Base-by-base conservation (phyloP, 1,140 invertebrate species). In the Drosophila willistoni region DNA sequence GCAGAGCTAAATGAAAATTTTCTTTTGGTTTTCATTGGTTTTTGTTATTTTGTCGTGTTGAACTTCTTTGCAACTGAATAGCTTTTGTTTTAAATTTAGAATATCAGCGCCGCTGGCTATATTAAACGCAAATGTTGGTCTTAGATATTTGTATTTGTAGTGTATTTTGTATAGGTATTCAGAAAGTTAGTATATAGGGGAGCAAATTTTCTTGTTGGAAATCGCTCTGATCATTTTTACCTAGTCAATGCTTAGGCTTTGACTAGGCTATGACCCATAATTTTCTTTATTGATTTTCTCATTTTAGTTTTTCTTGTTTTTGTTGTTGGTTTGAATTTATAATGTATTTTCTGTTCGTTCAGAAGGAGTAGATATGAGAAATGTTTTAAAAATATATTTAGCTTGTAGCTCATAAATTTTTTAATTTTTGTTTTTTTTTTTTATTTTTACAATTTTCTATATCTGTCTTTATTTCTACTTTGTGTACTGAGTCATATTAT, bases 11-110 rank as follows among this genome's bases (percentile, higher is more conserved):
- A 67, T 57, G 60, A 65, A 54, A 29, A 42, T 34, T 64, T 69
- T 71, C 74, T 73, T 81, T 67, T 17, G 44, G 10, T 51, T 51
- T 51, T 47, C 14, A 19, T 47, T 44, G 42, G 44, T 47, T 47
- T 14, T 47, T 51, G 44, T 51, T 51, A 19, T 22, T 51, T 51
- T 51, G 44, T 83, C 34, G 82, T 87, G 67, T 77, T 86, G 86
- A 90, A 90, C 86, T 90, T 90, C 86, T 90, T 87, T 85, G 86
- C 86, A 90, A 90, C 86, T 90, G 86, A 90, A 90, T 90, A 90
- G 86, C 86, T 90, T 90, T 90, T 86, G 86, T 82, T 90, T 90
- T 90, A 90, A 90, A 72, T 90, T 90, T 90, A 90, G 86, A 81
- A 55, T 71, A 86, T 64, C 81, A 79, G 33, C 56, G 56, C 44